phyloP scores from a whole-genome alignment of 2,797 vertebrate genomes.

The Ctenopoma multispine region DNA sequence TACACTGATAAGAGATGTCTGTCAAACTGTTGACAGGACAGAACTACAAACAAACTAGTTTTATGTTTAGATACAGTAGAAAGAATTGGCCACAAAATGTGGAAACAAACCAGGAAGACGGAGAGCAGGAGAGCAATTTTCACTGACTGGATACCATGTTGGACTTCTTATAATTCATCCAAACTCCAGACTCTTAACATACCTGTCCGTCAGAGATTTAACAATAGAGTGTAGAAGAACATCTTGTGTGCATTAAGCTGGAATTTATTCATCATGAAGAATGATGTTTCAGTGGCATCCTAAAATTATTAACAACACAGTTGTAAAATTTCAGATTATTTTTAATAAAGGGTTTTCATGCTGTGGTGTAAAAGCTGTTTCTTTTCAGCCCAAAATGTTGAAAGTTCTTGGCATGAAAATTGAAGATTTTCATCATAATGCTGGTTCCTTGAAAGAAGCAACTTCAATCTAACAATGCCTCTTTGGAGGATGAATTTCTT shows the following conservation, averaged over 20 bases:
- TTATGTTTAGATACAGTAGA: too few relatives aligned
- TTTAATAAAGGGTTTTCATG: neutral
- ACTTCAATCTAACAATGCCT: neutral
- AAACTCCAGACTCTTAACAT: too few relatives aligned
- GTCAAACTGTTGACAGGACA: too few relatives aligned
- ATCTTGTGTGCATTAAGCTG: neutral
- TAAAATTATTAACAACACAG: neutral
- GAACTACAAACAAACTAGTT: too few relatives aligned
- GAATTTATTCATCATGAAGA: neutral
- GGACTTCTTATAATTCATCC: too few relatives aligned
- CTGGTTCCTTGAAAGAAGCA: neutral
- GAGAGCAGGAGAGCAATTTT: too few relatives aligned
- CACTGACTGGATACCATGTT: too few relatives aligned
- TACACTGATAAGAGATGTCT: too few relatives aligned
- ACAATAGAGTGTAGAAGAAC: neutral
- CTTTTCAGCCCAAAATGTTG: too few relatives aligned
- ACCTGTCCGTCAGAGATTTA: too few relatives aligned
- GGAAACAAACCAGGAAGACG: too few relatives aligned
- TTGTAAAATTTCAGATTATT: neutral
- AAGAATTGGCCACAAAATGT: too few relatives aligned
- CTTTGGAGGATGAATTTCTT: conserved; percentile 44
- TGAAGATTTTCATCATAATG: neutral
- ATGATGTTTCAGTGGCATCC: neutral
- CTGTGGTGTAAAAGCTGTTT: neutral
- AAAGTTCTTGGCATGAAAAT: neutral